Evolutionary conservation across 2,888 invertebrate species (phyloP), one percentile per base, ranked within the genome.

Genomic region (Melanostoma scalare): DNA sequence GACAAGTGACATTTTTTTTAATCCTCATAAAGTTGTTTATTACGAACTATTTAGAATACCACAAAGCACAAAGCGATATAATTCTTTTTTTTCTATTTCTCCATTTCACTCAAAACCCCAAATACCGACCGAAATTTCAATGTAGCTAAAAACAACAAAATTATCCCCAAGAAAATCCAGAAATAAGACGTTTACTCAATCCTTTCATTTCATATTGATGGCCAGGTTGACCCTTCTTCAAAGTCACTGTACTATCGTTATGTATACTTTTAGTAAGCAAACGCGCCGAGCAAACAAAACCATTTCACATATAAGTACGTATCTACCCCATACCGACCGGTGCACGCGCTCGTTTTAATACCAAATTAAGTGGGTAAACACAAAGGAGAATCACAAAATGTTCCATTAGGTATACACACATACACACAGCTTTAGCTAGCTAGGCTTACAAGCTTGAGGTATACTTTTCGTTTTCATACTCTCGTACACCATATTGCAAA

Each of bases 311-410:
- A 50, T 9, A 20, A 20, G 20, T 20, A 20, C 63, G n/a, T 42
- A 67, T 69, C 81, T 40, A 35, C 72, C 53, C 33, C 20, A n/a
- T n/a, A 35, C 50, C 38, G 6, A 68, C 68, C 46, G 58, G 53
- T 38, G 77, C 77, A 82, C 44, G 52, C 69, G 58, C 52, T 74
- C 69, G 56, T 69, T 74, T 69, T 74, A 74, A 74, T 69, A 69
- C 53, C 58, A 53, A 77, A 73, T 69, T 73, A 69, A 72, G 67
- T 68, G 46, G 61, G 55, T 68, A 82, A 82, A 74, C 69, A 77
- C 69, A 68, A 73, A 80, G 61, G 9, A 63, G 53, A 53, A 63
- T 63, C 48, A 48, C 4, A 36, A 30, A 55, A 42, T 44, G 60
- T 38, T 20, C 20, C 20, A 20, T 1, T 20, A 20, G 20, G 33